These are phyloP conservation scores for Drosophila vallismaia DNA, from an alignment of 2,888 invertebrate genomes.

Conservation along the genomic window DNA sequence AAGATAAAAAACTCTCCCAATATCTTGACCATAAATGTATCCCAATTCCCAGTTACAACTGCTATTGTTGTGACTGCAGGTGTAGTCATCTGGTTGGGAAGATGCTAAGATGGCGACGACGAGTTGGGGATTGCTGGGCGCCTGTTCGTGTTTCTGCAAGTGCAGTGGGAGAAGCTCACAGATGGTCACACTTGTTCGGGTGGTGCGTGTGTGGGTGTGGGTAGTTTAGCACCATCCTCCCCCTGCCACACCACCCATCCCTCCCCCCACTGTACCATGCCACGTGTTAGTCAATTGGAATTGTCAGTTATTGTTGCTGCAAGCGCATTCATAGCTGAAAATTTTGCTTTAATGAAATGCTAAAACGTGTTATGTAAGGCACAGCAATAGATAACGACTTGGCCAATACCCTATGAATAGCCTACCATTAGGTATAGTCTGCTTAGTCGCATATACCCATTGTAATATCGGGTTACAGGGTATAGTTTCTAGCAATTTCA, in stretches of 20 bases:
- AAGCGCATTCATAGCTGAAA: constrained; percentile 57
- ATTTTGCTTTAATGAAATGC: constrained; percentile 66
- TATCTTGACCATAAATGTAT: not conserved
- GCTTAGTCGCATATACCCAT: not conserved
- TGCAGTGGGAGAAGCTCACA: constrained; percentile 37
- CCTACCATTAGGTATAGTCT: too few species aligned
- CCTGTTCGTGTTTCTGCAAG: constrained; percentile 50
- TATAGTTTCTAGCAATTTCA: constrained; percentile 47
- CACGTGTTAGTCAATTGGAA: constrained; percentile 51
- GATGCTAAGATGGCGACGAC: constrained; percentile 10
- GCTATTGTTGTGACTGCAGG: not conserved
- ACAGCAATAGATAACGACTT: constrained; percentile 13
- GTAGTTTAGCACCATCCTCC: constrained; percentile 11
- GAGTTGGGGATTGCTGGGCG: constrained; percentile 50
- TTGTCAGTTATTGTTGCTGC: constrained; percentile 32
- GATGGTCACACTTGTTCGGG: not conserved
- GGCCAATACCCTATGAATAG: not conserved
- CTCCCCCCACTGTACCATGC: constrained; percentile 7
- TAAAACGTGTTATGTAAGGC: constrained; percentile 69
- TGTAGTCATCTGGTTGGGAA: constrained; percentile 20
- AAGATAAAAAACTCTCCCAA: not conserved
- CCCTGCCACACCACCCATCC: not conserved
- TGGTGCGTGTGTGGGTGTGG: constrained; percentile 5
- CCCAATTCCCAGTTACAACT: not conserved
- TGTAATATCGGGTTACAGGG: not conserved